phyloP scores from a whole-genome alignment of 2,113 vertebrate species.

The Otocyon megalotis region DNA sequence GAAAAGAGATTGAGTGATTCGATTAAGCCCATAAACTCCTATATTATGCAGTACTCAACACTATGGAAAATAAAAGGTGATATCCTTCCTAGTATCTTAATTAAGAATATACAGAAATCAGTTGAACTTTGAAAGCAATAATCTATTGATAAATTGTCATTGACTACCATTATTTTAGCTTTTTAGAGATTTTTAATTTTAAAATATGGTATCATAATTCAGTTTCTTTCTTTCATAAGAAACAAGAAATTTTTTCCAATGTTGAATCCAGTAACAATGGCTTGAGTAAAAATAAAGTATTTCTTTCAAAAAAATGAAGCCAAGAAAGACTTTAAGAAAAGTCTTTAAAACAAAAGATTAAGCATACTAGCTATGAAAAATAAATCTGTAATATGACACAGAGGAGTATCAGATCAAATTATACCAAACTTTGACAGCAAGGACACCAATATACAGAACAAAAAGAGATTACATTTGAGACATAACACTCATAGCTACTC shows the following conservation, averaged over 20 bases:
- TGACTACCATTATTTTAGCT: not conserved
- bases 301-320: slow-evolving; percentile 47
- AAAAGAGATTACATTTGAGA: slow-evolving; percentile 16
- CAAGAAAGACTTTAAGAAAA: not conserved
- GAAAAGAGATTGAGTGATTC: slow-evolving; percentile 12
- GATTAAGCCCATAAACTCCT: not conserved
- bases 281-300: not conserved
- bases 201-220: slow-evolving; percentile 10
- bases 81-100: not conserved
- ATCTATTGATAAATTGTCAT: not conserved
- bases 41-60: not conserved
- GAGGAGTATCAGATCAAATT: not conserved
- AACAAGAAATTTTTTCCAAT: not conserved
- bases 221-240: not conserved
- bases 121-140: slow-evolving; percentile 43
- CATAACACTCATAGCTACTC: not conserved
- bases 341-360: slow-evolving; percentile 20
- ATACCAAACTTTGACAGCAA: not conserved
- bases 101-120: not conserved
- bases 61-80: not conserved
- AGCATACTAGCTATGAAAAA: not conserved
- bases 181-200: not conserved
- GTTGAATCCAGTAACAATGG: not conserved
- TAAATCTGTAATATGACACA: slow-evolving; percentile 15
- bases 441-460: not conserved